These are phyloP conservation scores for Petaurus breviceps DNA, from an alignment of 2,113 vertebrate species.

Conservation along the genomic window DNA sequence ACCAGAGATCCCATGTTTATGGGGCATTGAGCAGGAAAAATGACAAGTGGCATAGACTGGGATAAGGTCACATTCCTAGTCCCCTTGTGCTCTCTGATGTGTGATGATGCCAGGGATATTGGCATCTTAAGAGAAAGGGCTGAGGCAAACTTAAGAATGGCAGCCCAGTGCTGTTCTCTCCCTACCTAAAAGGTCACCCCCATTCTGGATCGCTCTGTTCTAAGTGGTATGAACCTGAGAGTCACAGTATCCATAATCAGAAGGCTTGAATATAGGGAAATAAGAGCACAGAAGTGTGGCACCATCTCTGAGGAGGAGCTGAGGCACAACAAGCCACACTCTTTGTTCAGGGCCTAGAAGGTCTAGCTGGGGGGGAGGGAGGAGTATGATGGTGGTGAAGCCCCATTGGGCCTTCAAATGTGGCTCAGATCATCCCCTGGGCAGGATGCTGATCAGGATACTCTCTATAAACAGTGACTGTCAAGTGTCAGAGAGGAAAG, in stretches of 20 bases:
- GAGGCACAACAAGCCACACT: neutral
- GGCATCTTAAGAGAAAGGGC: neutral
- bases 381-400: neutral
- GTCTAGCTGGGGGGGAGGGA: neutral
- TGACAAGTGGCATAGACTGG: neutral
- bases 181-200: neutral
- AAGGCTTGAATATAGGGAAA: neutral
- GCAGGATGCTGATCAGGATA: neutral
- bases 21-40: neutral
- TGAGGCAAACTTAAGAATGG: neutral
- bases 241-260: neutral
- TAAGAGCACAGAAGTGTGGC: neutral
- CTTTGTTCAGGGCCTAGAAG: neutral
- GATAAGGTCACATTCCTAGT: neutral
- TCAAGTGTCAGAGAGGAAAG: neutral
- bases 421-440: neutral
- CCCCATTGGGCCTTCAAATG: neutral
- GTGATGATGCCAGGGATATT: neutral
- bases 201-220: neutral
- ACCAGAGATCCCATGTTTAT: neutral
- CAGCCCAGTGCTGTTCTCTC: neutral
- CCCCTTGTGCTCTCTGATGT: neutral
- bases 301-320: neutral
- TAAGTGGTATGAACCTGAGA: neutral
- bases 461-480: neutral